Conservation (phyloP, 2,888 invertebrate genomes). For the Phymatocera aterrima region DNA sequence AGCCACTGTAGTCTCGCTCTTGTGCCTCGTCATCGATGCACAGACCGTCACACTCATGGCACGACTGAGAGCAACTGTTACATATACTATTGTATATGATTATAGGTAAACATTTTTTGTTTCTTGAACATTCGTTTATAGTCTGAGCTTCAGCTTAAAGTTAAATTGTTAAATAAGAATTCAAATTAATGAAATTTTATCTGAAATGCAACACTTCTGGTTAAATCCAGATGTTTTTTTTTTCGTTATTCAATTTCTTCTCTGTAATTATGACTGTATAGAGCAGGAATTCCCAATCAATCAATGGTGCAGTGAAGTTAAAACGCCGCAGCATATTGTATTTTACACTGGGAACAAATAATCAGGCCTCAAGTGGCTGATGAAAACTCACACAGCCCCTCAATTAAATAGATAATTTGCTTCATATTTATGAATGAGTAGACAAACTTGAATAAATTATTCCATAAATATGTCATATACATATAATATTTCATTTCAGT, state of each 20-base stretch:
- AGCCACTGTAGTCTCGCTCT: constrained; percentile 61
- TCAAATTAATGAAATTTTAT: constrained; percentile 54
- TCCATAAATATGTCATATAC: background rate
- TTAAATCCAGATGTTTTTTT: background rate
- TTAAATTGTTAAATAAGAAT: constrained; percentile 57
- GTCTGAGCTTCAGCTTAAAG: constrained; percentile 66
- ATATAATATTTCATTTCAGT: background rate
- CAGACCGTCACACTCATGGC: constrained; percentile 61
- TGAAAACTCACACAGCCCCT: background rate
- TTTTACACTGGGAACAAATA: background rate
- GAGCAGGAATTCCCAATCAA: background rate
- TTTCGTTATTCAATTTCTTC: background rate
- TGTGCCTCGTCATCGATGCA: constrained; percentile 53
- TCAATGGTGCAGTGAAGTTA: background rate
- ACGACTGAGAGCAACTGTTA: constrained; percentile 72
- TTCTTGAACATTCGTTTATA: constrained; percentile 64
- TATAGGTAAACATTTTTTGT: constrained; percentile 61
- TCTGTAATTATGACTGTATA: background rate
- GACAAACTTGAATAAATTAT: background rate
- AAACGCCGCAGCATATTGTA: background rate
- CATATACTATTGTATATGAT: constrained; percentile 73
- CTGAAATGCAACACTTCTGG: background rate
- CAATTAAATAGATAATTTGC: background rate
- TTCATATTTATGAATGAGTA: constrained; percentile 9
- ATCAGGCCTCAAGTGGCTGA: background rate